Evolutionary conservation across 2,888 invertebrate genomes (phyloP).

Genomic region (Ophion costatus): DNA sequence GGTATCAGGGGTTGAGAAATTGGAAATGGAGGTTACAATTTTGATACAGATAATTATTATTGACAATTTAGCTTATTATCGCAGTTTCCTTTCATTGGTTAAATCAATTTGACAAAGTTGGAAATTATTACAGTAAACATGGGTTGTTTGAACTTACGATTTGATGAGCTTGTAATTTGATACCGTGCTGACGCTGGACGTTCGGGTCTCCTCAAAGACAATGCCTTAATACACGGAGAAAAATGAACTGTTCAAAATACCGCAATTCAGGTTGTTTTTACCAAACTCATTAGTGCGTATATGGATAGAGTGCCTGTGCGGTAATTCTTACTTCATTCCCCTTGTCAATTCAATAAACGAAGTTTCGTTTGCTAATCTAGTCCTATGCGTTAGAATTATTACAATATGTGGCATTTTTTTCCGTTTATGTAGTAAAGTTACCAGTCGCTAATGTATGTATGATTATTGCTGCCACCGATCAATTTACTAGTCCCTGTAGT

Average conservation of each 20-base stretch:
- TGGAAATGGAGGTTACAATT: too few species aligned
- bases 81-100: too few species aligned
- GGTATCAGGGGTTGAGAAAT: too few species aligned
- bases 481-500: conserved; percentile 10
- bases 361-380: background rate
- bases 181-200: too few species aligned
- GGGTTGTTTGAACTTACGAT: too few species aligned
- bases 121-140: too few species aligned
- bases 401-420: conserved; percentile 9
- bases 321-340: conserved; percentile 2
- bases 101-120: too few species aligned
- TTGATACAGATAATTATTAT: too few species aligned
- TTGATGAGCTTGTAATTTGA: too few species aligned
- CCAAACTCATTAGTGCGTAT: conserved; percentile 11
- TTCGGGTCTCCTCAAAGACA: too few species aligned
- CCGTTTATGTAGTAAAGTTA: conserved; percentile 1
- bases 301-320: conserved; percentile 29
- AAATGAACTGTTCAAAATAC: background rate
- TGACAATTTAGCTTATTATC: too few species aligned
- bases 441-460: background rate
- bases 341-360: conserved; percentile 12
- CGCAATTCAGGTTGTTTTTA: conserved; percentile 9
- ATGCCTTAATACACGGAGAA: too few species aligned
- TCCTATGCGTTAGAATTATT: conserved; percentile 11
- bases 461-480: background rate